Base-by-base conservation (phyloP, 2,888 invertebrate species). In the Cosmia pyralina region DNA sequence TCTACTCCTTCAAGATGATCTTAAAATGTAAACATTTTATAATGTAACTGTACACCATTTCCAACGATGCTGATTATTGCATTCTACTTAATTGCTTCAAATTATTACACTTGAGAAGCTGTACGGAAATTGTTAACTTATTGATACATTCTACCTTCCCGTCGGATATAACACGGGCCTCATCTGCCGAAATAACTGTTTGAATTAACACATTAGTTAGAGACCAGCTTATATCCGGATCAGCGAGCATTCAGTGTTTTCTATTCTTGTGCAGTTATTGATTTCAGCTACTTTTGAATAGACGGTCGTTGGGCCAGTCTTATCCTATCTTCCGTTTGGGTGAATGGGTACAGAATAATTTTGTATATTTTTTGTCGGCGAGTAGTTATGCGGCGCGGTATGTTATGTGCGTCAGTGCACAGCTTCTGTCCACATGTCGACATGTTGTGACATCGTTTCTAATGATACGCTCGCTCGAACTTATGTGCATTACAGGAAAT, bases 401-500 rank as follows among this genome's bases (percentile, higher is more conserved):
- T 82, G 79, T 69, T 72, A 76, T 83, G 87, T 89, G 89, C 88
- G 88, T 88, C 89, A 89, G 81, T 79, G 82, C 85, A 77, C 87
- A 87, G 89, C 87, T 85, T 88, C 80, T 79, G 86, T 81, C 80
- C 88, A 88, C 82, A 88, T 88, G 88, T 85, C 69, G 75, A 59
- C 79, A 65, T 70, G 71, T 83, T 83, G 82, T 79, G 71, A 86
- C 85, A 81, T 73, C 62, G 65, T 72, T 64, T 72, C 80, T 73
- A 38, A 38, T 38, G 38, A 38, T 38, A 38, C 38, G 38, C 6
- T 55, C 19, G 38, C 60, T 80, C 38, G 41, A 53, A 68, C 50
- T 68, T 66, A 60, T 53, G 22, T 69, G 60, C 60, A 70, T 69
- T 74, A 58, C 75, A 66, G 59, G 71, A 79, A 78, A 78, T 78